Conservation (phyloP, 2,888 invertebrate genomes). For the Meloe dianella region DNA sequence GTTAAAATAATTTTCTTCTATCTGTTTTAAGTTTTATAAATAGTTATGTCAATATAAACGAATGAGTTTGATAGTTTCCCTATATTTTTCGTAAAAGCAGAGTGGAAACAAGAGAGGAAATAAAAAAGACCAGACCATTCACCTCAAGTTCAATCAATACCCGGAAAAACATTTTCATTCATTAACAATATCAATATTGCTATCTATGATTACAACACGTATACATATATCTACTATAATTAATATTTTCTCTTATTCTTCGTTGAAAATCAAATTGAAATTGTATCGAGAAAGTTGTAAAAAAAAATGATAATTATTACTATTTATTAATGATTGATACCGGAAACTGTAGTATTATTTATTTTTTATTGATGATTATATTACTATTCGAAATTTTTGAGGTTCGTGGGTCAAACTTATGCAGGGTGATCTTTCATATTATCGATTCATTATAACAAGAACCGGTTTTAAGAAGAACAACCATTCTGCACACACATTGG, state of each 20-base stretch:
- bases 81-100: background rate
- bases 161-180: constrained; percentile 4
- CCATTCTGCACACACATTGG: background rate
- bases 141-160: constrained; percentile 10
- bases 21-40: background rate
- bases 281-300: background rate
- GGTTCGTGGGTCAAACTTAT: constrained; percentile 7
- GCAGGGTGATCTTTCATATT: background rate
- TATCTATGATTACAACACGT: background rate
- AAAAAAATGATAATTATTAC: background rate
- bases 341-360: background rate
- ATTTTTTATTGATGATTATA: background rate
- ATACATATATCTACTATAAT: background rate
- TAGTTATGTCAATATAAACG: background rate
- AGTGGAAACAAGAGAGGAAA: background rate
- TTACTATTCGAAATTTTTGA: background rate
- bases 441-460: background rate
- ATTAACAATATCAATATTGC: constrained; percentile 1
- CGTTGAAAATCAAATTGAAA: background rate
- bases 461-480: constrained; percentile 8
- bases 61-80: background rate
- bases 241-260: background rate
- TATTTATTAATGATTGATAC: constrained; percentile 2
- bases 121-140: background rate
- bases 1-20: background rate